These are phyloP conservation scores for Myotis yumanensis DNA, from an alignment of 2,113 vertebrate genomes.

Conservation along the genomic window DNA sequence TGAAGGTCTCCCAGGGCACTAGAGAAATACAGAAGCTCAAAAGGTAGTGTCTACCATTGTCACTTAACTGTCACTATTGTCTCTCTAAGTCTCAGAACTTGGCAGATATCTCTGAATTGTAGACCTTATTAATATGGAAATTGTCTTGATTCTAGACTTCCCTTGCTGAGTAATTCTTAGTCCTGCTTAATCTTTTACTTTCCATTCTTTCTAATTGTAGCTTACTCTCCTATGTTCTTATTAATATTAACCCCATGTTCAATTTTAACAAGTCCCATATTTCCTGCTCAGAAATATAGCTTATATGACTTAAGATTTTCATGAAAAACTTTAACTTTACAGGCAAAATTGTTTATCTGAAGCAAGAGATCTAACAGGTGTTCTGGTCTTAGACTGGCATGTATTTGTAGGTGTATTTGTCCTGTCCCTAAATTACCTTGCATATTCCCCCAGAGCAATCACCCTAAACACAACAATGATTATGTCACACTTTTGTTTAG, in stretches of 20 bases:
- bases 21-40: neutral
- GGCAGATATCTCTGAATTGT: neutral
- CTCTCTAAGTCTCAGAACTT: too few relatives aligned
- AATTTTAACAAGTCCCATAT: neutral
- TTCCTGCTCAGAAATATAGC: neutral
- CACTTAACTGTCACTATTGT: too few relatives aligned
- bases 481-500: neutral
- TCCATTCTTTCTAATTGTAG: neutral
- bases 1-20: neutral
- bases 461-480: neutral
- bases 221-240: neutral
- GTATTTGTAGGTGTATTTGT: neutral
- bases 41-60: too few relatives aligned
- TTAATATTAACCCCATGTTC: conserved; percentile 13
- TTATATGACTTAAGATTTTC: neutral
- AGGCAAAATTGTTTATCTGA: neutral
- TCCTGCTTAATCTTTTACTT: neutral
- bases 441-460: neutral
- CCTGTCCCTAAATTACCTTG: neutral
- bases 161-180: neutral
- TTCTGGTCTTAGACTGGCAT: neutral
- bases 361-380: neutral
- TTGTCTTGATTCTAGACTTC: conserved; percentile 11
- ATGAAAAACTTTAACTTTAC: neutral
- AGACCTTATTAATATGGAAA: neutral